phyloP scores from a whole-genome alignment of 2,797 vertebrate species.

The Bradypodion ventrale region DNA sequence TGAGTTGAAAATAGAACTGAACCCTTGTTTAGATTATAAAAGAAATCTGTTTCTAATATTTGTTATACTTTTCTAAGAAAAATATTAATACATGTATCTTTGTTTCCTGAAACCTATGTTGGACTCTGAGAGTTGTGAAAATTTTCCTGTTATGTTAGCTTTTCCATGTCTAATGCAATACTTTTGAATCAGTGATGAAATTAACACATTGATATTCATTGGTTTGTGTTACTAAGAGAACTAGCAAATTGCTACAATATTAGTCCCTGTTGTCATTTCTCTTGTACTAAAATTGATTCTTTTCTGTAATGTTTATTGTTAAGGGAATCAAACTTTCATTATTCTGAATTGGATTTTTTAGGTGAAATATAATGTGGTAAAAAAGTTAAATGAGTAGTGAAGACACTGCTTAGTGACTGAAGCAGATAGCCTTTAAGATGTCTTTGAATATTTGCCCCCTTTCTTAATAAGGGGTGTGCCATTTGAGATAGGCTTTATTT shows the following conservation, averaged over 20 bases:
- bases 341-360: background rate
- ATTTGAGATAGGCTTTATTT: too few relatives aligned
- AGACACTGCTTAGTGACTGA: too few relatives aligned
- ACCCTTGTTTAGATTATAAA: too few relatives aligned
- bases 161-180: too few relatives aligned
- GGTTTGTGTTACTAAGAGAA: background rate
- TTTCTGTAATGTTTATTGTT: background rate
- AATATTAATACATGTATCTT: too few relatives aligned
- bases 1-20: too few relatives aligned
- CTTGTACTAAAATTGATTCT: background rate
- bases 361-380: background rate
- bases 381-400: background rate
- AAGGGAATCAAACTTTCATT: background rate
- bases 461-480: too few relatives aligned
- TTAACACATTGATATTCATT: accelerated
- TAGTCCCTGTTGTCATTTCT: background rate
- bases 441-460: background rate
- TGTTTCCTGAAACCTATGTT: too few relatives aligned
- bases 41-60: too few relatives aligned
- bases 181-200: background rate
- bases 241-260: background rate
- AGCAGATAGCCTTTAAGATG: background rate
- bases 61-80: too few relatives aligned
- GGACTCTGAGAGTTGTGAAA: too few relatives aligned
- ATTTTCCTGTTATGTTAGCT: too few relatives aligned